Percentiles rank a stretch among this genome's conserved stretches.
These are phyloP conservation scores for Sorex araneus DNA, from an alignment of 2,113 vertebrate genomes.

Conservation along the genomic window DNA sequence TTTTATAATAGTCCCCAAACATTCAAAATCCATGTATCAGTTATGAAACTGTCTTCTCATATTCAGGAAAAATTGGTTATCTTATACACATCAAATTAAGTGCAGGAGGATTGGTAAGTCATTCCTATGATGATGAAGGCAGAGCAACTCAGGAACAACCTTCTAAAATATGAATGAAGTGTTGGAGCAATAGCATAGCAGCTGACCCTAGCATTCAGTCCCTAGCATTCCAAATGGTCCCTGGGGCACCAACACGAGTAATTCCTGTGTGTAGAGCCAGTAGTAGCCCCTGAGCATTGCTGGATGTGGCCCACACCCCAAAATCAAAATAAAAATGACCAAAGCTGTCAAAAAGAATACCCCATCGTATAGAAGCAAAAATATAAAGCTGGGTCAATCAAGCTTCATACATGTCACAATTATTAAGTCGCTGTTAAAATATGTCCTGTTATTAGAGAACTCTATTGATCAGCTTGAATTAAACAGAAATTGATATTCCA, in stretches of 20 bases:
- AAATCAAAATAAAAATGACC: slow-evolving; percentile 34
- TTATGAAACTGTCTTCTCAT: background rate
- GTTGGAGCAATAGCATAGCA: background rate
- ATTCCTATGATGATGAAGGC: background rate
- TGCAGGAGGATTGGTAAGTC: background rate
- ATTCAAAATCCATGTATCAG: background rate
- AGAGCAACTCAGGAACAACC: background rate
- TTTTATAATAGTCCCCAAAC: background rate
- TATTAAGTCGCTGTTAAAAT: slow-evolving; percentile 63
- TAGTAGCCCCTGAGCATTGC: too few species aligned
- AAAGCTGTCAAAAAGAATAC: slow-evolving; percentile 54
- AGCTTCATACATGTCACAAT: slow-evolving; percentile 64
- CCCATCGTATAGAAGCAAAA: slow-evolving; percentile 58
- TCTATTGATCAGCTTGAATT: slow-evolving; percentile 75
- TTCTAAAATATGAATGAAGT: slow-evolving; percentile 61
- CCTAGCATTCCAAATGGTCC: too few species aligned
- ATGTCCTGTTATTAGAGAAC: slow-evolving; percentile 40
- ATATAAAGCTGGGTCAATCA: background rate
- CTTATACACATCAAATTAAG: slow-evolving; percentile 26
- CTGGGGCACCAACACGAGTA: too few species aligned
- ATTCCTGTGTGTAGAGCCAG: too few species aligned
- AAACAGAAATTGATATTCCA: slow-evolving; percentile 70
- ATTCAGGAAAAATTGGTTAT: slow-evolving; percentile 22
- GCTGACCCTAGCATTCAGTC: too few species aligned
- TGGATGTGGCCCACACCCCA: too few species aligned